phyloP scores from a whole-genome alignment of 2,888 invertebrate genomes.

The Cosmorhoe ocellata region DNA sequence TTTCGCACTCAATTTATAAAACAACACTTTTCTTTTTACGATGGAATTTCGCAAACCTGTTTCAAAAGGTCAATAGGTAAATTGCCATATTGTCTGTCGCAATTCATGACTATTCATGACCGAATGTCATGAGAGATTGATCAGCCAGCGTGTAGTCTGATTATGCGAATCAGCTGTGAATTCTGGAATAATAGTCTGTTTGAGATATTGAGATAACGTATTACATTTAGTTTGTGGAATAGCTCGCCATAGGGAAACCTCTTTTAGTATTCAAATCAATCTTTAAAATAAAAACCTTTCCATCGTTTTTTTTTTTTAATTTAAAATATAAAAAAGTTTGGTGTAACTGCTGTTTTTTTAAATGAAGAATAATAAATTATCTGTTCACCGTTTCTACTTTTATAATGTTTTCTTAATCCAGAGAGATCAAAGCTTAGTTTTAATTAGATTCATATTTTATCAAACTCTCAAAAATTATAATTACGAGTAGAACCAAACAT shows the following conservation, averaged over 20 bases:
- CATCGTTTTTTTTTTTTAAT: no score
- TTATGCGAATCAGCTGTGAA: conserved; percentile 15
- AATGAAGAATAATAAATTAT: background rate
- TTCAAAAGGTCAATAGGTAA: conserved; percentile 7
- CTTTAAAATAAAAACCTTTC: no score
- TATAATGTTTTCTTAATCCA: conserved; percentile 37
- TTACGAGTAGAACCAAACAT: conserved; percentile 15
- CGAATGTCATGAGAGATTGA: conserved; percentile 4
- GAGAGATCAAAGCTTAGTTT: conserved; percentile 43
- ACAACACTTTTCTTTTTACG: no score
- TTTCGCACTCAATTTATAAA: no score
- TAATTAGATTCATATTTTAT: conserved; percentile 42
- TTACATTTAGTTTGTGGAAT: background rate
- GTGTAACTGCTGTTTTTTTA: no score
- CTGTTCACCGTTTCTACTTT: conserved; percentile 32
- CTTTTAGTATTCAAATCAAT: no score
- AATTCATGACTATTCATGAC: conserved; percentile 17
- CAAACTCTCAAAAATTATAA: conserved; percentile 7
- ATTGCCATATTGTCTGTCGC: conserved; percentile 1
- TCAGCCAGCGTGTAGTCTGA: conserved; percentile 10
- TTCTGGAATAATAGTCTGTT: conserved; percentile 1
- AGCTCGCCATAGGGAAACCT: no score
- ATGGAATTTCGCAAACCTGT: background rate
- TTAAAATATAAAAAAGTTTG: no score
- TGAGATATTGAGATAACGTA: background rate